phyloP scores from a whole-genome alignment of 1,140 invertebrate genomes.

The Platorchestia sp. region DNA sequence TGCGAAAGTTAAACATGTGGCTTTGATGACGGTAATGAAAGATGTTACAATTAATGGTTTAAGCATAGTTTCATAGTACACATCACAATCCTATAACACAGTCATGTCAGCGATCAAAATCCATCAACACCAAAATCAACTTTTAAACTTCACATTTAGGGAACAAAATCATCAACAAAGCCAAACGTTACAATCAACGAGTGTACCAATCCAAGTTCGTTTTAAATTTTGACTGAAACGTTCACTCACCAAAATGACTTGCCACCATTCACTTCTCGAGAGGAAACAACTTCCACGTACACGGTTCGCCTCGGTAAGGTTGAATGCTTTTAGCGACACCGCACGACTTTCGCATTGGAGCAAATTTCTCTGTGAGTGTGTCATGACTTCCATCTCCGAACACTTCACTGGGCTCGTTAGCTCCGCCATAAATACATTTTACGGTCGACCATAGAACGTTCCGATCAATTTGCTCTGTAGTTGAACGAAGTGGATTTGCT shows the following conservation, averaged over 20 bases:
- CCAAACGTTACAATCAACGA: too few relatives aligned
- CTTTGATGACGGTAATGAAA: too few relatives aligned
- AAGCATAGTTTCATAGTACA: too few relatives aligned
- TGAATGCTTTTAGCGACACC: neutral
- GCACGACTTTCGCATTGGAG: neutral
- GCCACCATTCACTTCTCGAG: neutral
- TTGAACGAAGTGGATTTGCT: neutral
- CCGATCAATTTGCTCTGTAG: neutral
- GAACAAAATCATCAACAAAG: too few relatives aligned
- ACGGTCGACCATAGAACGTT: neutral
- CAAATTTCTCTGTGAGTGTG: neutral
- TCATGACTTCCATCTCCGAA: neutral
- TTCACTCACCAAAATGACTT: neutral
- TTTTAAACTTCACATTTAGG: too few relatives aligned
- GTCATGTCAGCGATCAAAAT: too few relatives aligned
- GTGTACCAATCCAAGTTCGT: too few relatives aligned
- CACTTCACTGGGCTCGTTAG: neutral
- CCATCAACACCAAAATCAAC: too few relatives aligned
- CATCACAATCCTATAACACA: too few relatives aligned
- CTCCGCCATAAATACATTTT: constrained; percentile 8
- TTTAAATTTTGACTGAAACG: neutral
- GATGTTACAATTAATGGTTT: too few relatives aligned
- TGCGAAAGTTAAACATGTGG: too few relatives aligned
- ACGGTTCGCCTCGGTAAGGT: neutral
- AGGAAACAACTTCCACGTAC: neutral